Evolutionary conservation across 2,888 invertebrate genomes (phyloP).

Genomic region (Drosophila paracracens): DNA sequence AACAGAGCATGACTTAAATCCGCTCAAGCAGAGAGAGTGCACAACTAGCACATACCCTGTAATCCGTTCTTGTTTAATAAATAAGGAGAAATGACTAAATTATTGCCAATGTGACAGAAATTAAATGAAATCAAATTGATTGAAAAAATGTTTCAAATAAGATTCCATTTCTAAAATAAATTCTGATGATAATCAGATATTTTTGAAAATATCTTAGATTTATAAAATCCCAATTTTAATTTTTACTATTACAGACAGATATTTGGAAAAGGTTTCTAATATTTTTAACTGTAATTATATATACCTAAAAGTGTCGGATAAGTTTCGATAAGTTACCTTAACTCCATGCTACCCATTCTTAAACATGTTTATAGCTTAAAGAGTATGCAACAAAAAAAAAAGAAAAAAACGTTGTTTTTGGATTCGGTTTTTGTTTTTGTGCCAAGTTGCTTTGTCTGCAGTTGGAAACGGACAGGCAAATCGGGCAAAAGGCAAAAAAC

Average conservation of each 20-base stretch:
- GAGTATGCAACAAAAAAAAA: constrained; percentile 1
- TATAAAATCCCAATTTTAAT: rapidly evolving
- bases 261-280: not conserved
- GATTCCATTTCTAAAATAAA: not conserved
- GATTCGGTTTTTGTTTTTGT: constrained; percentile 5
- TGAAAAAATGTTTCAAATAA: too few relatives aligned
- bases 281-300: not conserved
- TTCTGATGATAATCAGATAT: not conserved
- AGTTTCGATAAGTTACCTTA: not conserved
- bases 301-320: not conserved
- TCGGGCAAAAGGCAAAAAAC: constrained; percentile 41
- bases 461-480: constrained; percentile 32
- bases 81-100: not conserved
- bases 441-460: constrained; percentile 42
- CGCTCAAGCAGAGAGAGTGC: not conserved
- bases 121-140: not conserved
- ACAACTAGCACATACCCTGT: constrained; percentile 19
- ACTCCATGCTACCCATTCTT: not conserved
- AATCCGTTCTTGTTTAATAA: not conserved
- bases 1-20: constrained; percentile 25
- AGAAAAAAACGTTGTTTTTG: not conserved
- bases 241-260: not conserved
- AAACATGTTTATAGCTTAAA: not conserved
- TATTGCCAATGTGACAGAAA: not conserved
- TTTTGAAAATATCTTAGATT: not conserved